Base-by-base conservation (phyloP, 2,113 vertebrate genomes). In the Catharus bicknelli region DNA sequence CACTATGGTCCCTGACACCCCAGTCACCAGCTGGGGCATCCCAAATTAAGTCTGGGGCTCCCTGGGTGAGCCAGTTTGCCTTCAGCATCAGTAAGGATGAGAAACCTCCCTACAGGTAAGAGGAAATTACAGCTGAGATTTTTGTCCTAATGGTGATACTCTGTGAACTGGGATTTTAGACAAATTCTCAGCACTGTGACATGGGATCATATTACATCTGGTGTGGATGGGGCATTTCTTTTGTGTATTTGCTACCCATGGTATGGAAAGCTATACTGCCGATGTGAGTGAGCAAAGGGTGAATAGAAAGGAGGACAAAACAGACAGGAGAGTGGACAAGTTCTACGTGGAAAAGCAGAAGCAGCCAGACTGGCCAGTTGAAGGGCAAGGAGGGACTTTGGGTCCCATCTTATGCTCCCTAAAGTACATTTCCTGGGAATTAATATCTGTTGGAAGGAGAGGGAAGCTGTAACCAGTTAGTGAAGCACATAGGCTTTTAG, bases 131-230 rank as follows among this genome's bases (percentile, higher is more conserved):
- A 55, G n/a, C 26, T 51, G 72, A 75, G 45, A 11, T 32, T 82
- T 72, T 82, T 36, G 19, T 23, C 15, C 16, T 42, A 36, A 18
- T 27, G 34, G 19, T 0, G 1, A 79, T 16, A 40, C 8, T 62
- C 62, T 2, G 0, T 32, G 47, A 82, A 42, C 22, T 73, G 54
- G 32, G 22, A 61, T 72, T 90, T 84, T 4, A 4, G 84, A 69
- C 32, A 64, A 61, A 43, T 12, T 26, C 30, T 86, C 45, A 16
- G 26, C 0, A 0, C 57, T 58, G 16, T 17, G 22, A 45, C 0
- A 0, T 29, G 40, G 20, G 27, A 47, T 47, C 63, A 38, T 32
- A 25, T 69, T 54, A 30, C 51, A 11, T 0, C 0, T 12, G 59
- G 30, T 68, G 25, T 34, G 18, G 45, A 86, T 29, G 29, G 5